Conservation (phyloP, 2,113 vertebrate genomes). For the Gasterosteus nipponicus region DNA sequence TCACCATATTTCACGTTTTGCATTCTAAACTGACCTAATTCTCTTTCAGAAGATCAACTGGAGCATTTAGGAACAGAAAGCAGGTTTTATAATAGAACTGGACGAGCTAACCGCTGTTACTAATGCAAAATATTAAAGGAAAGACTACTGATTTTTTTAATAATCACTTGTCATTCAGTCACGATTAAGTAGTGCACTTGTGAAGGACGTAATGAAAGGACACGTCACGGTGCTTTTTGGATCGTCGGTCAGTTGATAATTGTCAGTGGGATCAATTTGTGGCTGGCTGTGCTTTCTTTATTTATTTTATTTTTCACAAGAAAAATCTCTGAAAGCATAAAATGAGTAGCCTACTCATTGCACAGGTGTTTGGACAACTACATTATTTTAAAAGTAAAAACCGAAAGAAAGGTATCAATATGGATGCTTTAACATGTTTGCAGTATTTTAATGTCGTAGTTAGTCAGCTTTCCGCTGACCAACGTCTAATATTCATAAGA, state of each 20-base stretch:
- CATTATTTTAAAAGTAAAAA: no score
- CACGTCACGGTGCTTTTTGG: not conserved
- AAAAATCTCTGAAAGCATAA: no score
- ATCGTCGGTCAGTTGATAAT: not conserved
- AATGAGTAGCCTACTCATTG: not conserved
- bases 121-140: not conserved
- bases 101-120: not conserved
- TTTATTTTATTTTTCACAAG: no score
- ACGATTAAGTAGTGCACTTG: not conserved
- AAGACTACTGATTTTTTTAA: not conserved
- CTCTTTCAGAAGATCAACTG: slow-evolving; percentile 4
- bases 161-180: not conserved
- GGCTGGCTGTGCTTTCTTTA: not conserved
- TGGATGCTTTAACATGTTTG: not conserved
- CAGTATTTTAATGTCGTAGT: not conserved
- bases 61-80: not conserved
- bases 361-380: not conserved
- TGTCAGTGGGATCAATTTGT: not conserved
- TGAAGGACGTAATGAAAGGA: not conserved
- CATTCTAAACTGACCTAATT: slow-evolving; percentile 6
- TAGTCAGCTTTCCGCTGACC: not conserved
- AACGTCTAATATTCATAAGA: not conserved
- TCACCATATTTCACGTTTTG: not conserved
- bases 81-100: not conserved
- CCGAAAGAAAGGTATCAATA: no score